Evolutionary conservation across 1,140 invertebrate species (phyloP).

Genomic region (Drosophila auraria): DNA sequence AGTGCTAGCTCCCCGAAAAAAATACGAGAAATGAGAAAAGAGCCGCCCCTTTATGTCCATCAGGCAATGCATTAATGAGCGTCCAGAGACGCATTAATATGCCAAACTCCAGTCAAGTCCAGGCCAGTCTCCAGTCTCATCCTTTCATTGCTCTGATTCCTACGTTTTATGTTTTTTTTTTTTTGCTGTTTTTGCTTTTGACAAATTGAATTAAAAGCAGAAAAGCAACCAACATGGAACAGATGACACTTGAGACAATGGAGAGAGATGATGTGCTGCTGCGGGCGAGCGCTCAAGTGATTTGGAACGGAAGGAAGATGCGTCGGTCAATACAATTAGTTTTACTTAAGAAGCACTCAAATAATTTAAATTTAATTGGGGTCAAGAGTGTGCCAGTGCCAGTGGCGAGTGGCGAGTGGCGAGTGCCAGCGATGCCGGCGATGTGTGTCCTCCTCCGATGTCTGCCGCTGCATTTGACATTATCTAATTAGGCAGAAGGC

Average conservation of each 20-base stretch:
- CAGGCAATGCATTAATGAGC: slow-evolving; percentile 78
- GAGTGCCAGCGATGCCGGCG: background rate
- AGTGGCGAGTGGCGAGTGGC: no score
- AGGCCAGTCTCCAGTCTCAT: background rate
- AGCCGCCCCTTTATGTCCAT: slow-evolving; percentile 38
- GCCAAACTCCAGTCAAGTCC: slow-evolving; percentile 31
- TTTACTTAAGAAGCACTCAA: slow-evolving; percentile 74
- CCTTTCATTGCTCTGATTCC: slow-evolving; percentile 1
- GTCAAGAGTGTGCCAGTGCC: slow-evolving; percentile 55
- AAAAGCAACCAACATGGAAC: slow-evolving; percentile 13
- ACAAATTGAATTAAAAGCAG: slow-evolving; percentile 77
- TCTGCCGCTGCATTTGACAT: slow-evolving; percentile 67
- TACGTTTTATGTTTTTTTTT: no score
- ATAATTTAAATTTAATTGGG: slow-evolving; percentile 83
- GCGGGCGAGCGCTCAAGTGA: slow-evolving; percentile 8
- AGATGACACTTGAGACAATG: slow-evolving; percentile 46
- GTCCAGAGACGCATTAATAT: slow-evolving; percentile 78
- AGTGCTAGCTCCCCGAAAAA: background rate
- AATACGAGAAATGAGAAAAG: slow-evolving; percentile 1
- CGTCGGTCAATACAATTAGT: slow-evolving; percentile 72
- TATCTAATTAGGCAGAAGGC: slow-evolving; percentile 74
- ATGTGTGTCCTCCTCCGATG: slow-evolving; percentile 15
- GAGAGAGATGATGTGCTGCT: no score
- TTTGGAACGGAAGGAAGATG: slow-evolving; percentile 40
- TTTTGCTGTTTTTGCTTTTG: slow-evolving; percentile 54